A percentile compares a stretch with the other conserved stretches of the same genome.
phyloP scores from a whole-genome alignment of 2,797 vertebrate genomes.

The Sebastes cheni region DNA sequence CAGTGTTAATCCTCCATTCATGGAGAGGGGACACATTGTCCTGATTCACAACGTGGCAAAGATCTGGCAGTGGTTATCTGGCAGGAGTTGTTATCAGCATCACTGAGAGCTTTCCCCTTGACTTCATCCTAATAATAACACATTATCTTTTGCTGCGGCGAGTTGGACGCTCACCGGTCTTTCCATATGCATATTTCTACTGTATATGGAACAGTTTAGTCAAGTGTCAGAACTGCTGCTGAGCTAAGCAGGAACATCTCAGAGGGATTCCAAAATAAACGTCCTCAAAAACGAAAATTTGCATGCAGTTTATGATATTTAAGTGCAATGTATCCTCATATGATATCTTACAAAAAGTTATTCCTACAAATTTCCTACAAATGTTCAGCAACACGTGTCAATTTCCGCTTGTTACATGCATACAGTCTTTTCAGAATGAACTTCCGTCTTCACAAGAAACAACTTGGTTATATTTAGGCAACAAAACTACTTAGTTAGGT shows the following conservation, averaged over 20 bases:
- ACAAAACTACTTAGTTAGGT: too few relatives aligned
- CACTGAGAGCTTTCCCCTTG: constrained; percentile 65
- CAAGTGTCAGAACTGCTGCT: background rate
- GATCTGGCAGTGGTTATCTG: constrained; percentile 59
- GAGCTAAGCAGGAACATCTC: background rate
- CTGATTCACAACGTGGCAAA: constrained; percentile 44
- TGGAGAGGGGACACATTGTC: constrained; percentile 60
- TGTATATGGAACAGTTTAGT: background rate
- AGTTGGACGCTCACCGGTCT: background rate
- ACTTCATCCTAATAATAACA: constrained; percentile 78
- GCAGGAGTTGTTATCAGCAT: constrained; percentile 68
- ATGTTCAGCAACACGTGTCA: too few relatives aligned
- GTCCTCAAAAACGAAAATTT: background rate
- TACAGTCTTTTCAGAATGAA: too few relatives aligned
- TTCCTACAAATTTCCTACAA: too few relatives aligned
- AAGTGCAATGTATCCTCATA: background rate
- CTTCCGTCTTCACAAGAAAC: too few relatives aligned
- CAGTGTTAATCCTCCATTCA: constrained; percentile 64
- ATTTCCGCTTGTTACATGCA: too few relatives aligned
- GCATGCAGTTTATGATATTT: background rate
- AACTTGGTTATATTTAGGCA: too few relatives aligned
- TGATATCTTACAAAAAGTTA: too few relatives aligned
- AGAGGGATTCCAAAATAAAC: background rate
- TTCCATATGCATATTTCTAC: background rate
- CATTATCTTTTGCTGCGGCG: constrained; percentile 57